Evolutionary conservation across 2,888 invertebrate genomes (phyloP), one percentile per base, ranked within the genome.

Genomic region (Ennomos quercinarius): DNA sequence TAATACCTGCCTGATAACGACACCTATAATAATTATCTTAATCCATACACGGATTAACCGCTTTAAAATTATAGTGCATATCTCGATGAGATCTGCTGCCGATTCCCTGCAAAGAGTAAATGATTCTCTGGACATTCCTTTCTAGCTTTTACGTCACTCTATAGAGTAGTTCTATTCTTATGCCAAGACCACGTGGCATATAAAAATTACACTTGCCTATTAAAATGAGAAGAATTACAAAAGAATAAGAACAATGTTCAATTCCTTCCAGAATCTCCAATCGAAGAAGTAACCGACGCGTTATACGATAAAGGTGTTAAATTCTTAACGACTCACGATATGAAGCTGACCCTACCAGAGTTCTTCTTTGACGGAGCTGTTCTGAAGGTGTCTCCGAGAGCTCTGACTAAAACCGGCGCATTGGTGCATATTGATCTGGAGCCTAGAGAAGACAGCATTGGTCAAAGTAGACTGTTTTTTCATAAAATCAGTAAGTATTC

Each of bases 261-360:
- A 17, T 17, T 67, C 45, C 49, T 85, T 81, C 0, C 86, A 89
- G 94, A 93, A 81, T 93, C 94, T 13, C 95, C 95, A n/a, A 82
- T 97, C 54, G 95, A 96, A 87, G 96, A 96, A 86, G 94, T 97
- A 11, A 95, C 96, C 0, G 94, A 94, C 66, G 94, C 95, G 0
- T 81, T 97, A 0, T 95, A 95, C 73, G 94, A 94, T 44, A 96
- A 95, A 78, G 94, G 95, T 9, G 85, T 95, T 0, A 95, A 95
- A 72, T 97, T 97, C 75, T 86, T 97, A 27, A 95, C 96, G 83
- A 96, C 96, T 0, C 96, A 97, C 70, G 96, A 97, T 76, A 89
- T 97, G 79, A 95, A 95, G 71, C 67, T 97, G 40, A 91, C 94
- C 43, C 77, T 97, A 47, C 97, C 97, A 0, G 95, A 96, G 60